Conservation (phyloP, 2,113 vertebrate genomes). For the Passer montanus region DNA sequence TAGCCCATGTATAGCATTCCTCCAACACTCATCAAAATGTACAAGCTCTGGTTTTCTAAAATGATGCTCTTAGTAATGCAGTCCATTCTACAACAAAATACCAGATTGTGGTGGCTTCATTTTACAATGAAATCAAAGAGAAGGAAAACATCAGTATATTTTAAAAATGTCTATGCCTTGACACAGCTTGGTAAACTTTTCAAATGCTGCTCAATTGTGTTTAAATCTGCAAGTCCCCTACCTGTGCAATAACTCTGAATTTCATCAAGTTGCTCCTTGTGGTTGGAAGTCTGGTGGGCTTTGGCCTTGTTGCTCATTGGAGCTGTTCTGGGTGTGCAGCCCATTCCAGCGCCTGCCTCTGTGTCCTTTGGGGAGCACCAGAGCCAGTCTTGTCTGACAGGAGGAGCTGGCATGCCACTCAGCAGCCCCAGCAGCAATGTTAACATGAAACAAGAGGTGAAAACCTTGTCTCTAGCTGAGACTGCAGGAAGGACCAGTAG, state of each 20-base stretch:
- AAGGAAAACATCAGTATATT: background rate
- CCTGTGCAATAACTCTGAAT: background rate
- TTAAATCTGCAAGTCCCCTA: background rate
- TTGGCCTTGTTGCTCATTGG: background rate
- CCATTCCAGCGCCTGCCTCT: background rate
- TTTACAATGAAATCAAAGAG: background rate
- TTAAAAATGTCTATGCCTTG: background rate
- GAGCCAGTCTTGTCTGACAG: background rate
- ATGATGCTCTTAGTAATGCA: background rate
- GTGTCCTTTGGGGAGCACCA: background rate
- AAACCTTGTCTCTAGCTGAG: background rate
- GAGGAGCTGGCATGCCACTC: background rate
- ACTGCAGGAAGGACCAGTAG: background rate
- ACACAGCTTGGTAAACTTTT: background rate
- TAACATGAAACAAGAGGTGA: background rate
- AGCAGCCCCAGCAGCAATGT: background rate
- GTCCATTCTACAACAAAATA: background rate
- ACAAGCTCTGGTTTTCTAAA: background rate
- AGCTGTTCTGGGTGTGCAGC: accelerated
- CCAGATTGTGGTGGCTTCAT: accelerated
- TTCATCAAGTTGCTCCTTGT: background rate
- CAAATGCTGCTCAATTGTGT: background rate
- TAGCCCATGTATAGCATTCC: background rate
- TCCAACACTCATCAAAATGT: background rate
- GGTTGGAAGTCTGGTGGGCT: background rate